Evolutionary conservation across 2,797 vertebrate genomes (phyloP), one percentile per base, ranked within the genome.

Genomic region (Smutsia temminckii): DNA sequence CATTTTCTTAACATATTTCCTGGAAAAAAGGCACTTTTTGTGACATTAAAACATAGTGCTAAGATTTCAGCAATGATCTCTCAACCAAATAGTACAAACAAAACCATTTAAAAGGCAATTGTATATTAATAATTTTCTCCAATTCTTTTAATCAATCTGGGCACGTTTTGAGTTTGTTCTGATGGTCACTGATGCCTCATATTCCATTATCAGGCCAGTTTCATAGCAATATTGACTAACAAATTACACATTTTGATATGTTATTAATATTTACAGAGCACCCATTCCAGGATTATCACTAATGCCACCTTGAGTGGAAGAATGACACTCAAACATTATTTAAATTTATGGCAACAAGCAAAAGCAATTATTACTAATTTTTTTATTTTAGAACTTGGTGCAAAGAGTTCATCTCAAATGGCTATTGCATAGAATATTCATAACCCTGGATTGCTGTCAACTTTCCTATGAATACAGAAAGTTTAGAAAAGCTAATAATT

Each of bases 211-310:
- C 69, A 72, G 91, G 59, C 69, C 89, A 94, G 93, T 91, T 96
- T 96, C 93, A 37, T 61, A 57, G 83, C 77, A 89, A 95, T 95
- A 91, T 86, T 93, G 96, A 97, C 89, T 93, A 94, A 95, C 49
- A 96, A 97, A 91, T 86, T 85, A 89, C 42, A 95, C 57, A 40
- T 93, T 97, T 93, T 96, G 94, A 80, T 96, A 92, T 95, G 71
- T 68, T 93, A 95, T 95, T 97, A 96, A 97, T 95, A 95, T 96
- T 96, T 97, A 97, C 94, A 95, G 93, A 96, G 91, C 89, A 89
- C 71, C 83, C 95, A 95, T 79, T 83, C 83, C 49, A 68, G 59
- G 83, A 93, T 97, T 96, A 96, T 95, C 93, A 93, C 61, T 94
- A 92, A 94, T 96, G 96, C 95, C 96, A 96, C 94, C 91, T 97